A percentile compares a stretch with the other conserved stretches of the same genome.
Conservation (phyloP, 2,797 vertebrate genomes). For the Chlorospingus semifuscus region DNA sequence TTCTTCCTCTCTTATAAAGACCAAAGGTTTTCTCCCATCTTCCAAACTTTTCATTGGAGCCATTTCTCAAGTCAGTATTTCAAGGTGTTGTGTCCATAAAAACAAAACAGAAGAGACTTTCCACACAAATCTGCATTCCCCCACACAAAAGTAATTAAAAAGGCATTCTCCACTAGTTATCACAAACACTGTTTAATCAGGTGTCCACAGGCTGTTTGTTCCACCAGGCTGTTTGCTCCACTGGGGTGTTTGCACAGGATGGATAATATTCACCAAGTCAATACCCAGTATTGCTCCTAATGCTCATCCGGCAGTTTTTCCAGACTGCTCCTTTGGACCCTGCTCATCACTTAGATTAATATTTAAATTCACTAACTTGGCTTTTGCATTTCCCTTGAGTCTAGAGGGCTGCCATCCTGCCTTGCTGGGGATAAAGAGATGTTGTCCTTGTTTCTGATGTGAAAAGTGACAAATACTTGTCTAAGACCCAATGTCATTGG, state of each 20-base stretch:
- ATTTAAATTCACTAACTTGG: neutral
- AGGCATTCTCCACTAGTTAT: neutral
- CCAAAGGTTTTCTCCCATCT: neutral
- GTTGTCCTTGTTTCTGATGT: neutral
- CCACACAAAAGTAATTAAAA: conserved; percentile 6
- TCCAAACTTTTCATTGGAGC: neutral
- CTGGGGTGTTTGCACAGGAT: neutral
- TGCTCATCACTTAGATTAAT: neutral
- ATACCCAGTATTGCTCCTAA: neutral
- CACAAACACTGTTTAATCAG: conserved; percentile 39
- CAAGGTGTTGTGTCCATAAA: neutral
- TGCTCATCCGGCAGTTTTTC: neutral
- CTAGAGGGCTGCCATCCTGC: neutral
- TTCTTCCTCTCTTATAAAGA: neutral
- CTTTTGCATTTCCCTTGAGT: neutral
- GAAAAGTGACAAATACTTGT: neutral
- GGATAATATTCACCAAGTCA: neutral
- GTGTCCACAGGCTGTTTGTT: conserved; percentile 23
- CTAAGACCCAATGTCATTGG: neutral
- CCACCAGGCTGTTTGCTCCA: neutral
- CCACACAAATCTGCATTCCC: neutral
- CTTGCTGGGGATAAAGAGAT: neutral
- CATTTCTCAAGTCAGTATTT: neutral
- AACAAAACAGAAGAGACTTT: neutral
- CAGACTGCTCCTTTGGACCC: neutral